Percentiles rank a stretch among this genome's conserved stretches.
Evolutionary conservation across 2,113 vertebrate species (phyloP).

Genomic region (Tylochromis polylepis): DNA sequence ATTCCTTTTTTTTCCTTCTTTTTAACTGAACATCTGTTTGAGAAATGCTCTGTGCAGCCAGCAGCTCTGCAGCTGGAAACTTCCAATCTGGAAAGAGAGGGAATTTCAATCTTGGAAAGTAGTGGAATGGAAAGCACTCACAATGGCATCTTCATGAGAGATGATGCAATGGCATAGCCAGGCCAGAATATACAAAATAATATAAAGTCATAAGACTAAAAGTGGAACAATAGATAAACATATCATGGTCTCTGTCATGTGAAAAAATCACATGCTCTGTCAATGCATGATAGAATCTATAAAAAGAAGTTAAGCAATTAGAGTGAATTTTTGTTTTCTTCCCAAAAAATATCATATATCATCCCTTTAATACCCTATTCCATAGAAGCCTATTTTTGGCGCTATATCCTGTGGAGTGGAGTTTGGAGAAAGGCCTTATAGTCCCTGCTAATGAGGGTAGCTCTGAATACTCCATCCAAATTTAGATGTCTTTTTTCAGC

Average conservation of each 20-base stretch:
- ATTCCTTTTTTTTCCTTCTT: background rate
- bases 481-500: constrained; percentile 56
- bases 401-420: constrained; percentile 27
- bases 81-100: constrained; percentile 45
- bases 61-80: constrained; percentile 51
- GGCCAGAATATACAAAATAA: background rate
- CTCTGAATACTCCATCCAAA: constrained; percentile 50
- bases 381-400: background rate
- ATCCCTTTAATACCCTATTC: constrained; percentile 49
- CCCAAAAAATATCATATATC: constrained; percentile 13
- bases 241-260: background rate
- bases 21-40: constrained; percentile 55
- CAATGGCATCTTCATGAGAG: constrained; percentile 32
- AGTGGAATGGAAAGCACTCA: constrained; percentile 55
- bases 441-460: background rate
- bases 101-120: constrained; percentile 36
- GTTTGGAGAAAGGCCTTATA: constrained; percentile 5
- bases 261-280: background rate
- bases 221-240: background rate
- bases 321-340: constrained; percentile 45
- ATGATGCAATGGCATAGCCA: constrained; percentile 24
- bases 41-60: constrained; percentile 21
- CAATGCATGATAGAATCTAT: background rate
- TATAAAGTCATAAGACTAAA: background rate
- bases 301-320: constrained; percentile 35